Base-by-base conservation (phyloP, 2,797 vertebrate species). In the Anniella stebbinsi region DNA sequence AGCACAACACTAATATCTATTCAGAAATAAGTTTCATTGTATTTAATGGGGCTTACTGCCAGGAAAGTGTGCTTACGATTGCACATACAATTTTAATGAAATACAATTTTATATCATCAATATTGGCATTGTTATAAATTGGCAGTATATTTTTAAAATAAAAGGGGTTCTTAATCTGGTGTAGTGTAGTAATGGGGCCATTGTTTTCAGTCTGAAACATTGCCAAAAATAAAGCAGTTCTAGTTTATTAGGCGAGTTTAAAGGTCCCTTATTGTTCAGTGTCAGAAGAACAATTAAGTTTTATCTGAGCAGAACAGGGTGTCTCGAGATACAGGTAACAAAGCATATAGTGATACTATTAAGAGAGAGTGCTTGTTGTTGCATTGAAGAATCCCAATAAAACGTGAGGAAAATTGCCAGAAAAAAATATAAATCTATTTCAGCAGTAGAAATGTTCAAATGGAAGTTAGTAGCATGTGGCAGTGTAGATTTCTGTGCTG, bases 221-320 rank as follows among this genome's bases (percentile, higher is more conserved):
- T 72, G 76, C 93, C 93, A 87, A 90, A 94, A 95, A 90, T 80
- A 93, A 51, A 89, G 63, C 51, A 63, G 70, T 12, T 86, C 88
- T 87, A 0, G 0, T 93, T 95, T 94, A 90, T 90, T 93, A 92
- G 28, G 45, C 48, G 92, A 86, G 86, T 89, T 93, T 93, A 41
- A 94, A 92, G 87, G 94, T 95, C 76, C 70, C 90, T 94, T 90
- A 17, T 89, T 92, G 86, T 94, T 92, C 0, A 1, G 63, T 93
- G 93, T 94, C 91, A 93, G 91, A 96, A 95, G 93, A 94, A 94
- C 93, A 94, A 95, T 94, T 96, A 96, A 95, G 91, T 93, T 96
- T 96, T 96, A 95, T 96, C 95, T 93, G 93, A 94, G 93, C 91
- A 88, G 93, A 95, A 91, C 93, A 93, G 90, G 33, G 18, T 86